Base-by-base conservation (phyloP, 2,888 invertebrate species). In the Philereme vetulata region DNA sequence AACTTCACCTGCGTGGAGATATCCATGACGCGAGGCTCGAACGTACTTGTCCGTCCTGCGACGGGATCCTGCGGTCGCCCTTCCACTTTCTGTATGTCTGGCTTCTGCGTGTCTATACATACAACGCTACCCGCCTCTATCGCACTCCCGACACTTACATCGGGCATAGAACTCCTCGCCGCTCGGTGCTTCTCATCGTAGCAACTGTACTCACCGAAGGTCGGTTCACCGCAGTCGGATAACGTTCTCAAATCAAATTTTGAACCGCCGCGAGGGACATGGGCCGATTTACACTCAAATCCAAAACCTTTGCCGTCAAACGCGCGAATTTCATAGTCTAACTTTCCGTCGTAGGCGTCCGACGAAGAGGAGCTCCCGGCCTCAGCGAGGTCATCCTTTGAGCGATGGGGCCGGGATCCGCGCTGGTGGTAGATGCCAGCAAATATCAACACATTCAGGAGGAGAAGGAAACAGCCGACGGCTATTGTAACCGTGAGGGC, bases 351-450 rank as follows among this genome's bases (percentile, higher is more conserved):
- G 75, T 93, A 94, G 70, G 93, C 93, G 70, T 94, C 95, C 34
- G 95, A 93, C 67, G 94, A 93, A 54, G 95, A 95, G 48, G 95
- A 95, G 76, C 95, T 95, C 21, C 95, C 95, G 11, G 95, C 94
- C 82, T 95, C 96, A 51, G 95, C 94, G 11, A 96, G 84, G 73
- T 96, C 96, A 72, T 96, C 96, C 77, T 96, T 96, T 59, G 95
- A 95, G 75, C 96, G 95, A 54, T 95, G 94, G 64, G 95, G 94
- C 51, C 93, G 93, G 66, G 94, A 93, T 72, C 96, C 97, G 1
- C 97, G 93, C 82, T 97, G 97, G 76, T 97, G 96, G 78, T 97
- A 97, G 64, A 97, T 97, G 1, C 97, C 97, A 47, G 97, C 97
- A 76, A 97, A 97, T 71, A 98, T 97, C 33, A 97, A 93, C 8